Conservation (phyloP, 2,113 vertebrate genomes). For the Carassius gibelio region DNA sequence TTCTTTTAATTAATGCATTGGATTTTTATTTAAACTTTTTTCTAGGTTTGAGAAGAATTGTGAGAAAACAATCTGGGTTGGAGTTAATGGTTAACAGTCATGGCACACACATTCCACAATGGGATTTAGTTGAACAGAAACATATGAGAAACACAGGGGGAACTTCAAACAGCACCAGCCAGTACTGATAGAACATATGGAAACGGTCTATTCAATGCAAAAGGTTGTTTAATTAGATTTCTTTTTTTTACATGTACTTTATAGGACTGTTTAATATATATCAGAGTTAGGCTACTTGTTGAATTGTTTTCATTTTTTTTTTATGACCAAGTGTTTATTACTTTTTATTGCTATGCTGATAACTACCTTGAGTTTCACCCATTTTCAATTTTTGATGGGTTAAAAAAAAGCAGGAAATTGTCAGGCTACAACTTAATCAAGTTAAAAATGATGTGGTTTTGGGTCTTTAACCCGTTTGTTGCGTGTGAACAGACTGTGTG, state of each 20-base stretch:
- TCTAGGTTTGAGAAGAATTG: slow-evolving; percentile 14
- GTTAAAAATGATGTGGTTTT: not conserved
- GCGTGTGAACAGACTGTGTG: not conserved
- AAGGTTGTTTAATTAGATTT: not conserved
- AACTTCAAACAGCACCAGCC: not conserved
- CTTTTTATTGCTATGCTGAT: not conserved
- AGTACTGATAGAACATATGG: not conserved
- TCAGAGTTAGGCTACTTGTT: not conserved
- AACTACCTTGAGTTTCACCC: not conserved
- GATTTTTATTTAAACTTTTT: not conserved
- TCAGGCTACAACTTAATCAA: not conserved
- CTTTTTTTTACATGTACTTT: not conserved
- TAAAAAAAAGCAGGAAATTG: not conserved
- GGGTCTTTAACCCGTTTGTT: not conserved
- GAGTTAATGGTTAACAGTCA: slow-evolving; percentile 47
- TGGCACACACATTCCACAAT: slow-evolving; percentile 50
- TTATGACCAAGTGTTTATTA: not conserved
- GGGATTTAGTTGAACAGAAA: slow-evolving; percentile 48
- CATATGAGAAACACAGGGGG: not conserved
- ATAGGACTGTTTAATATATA: not conserved
- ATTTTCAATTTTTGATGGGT: not conserved
- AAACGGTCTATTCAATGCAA: not conserved
- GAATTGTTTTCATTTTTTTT: not conserved
- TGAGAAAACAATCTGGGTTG: not conserved
- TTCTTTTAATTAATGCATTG: not conserved